Evolutionary conservation across 2,888 invertebrate genomes (phyloP), one percentile per base, ranked within the genome.

Genomic region (Brenthis ino): DNA sequence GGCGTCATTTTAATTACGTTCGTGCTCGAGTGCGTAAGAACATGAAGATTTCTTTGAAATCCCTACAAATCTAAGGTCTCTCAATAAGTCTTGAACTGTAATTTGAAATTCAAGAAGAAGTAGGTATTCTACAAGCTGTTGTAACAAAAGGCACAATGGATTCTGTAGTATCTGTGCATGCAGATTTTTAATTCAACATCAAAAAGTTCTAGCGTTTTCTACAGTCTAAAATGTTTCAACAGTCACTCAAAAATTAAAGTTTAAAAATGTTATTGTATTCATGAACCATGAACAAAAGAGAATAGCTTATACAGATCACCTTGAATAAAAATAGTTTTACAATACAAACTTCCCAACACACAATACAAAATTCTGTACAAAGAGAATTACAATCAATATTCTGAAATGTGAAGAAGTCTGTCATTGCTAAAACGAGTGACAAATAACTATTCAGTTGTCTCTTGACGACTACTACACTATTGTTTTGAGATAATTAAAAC

Each of bases 11-110:
- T 56, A 56, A 56, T 61, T 43, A 56, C 67, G 14, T 56, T 37
- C 37, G 55, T 56, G 55, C 54, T 50, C 43, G 14, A 53, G 37
- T 56, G 51, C 57, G 57, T 65, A 51, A 56, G 60, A 65, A 66
- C 61, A 50, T 51, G 48, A 47, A 51, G 71, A 63, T 68, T 68
- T 68, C 65, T 54, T 63, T 66, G 71, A 64, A 66, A 71, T 68
- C 68, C 57, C 24, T 24, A 20, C 51, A 24, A 53, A 33, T 16
- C n/a, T 55, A 64, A n/a, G 66, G 71, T 63, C 68, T 71, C 71
- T 57, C 57, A 50, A 51, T 60, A 63, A 66, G 47, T 50, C 61
- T 60, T 43, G 24, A 33, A 65, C 37, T 43, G 28, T 58, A 28
- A n/a, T 56, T 65, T 51, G 51, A 51, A 53, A 37, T 37, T 47